Evolutionary conservation across 1,140 invertebrate genomes (phyloP).

Genomic region (Stegodyphus mimosarum): DNA sequence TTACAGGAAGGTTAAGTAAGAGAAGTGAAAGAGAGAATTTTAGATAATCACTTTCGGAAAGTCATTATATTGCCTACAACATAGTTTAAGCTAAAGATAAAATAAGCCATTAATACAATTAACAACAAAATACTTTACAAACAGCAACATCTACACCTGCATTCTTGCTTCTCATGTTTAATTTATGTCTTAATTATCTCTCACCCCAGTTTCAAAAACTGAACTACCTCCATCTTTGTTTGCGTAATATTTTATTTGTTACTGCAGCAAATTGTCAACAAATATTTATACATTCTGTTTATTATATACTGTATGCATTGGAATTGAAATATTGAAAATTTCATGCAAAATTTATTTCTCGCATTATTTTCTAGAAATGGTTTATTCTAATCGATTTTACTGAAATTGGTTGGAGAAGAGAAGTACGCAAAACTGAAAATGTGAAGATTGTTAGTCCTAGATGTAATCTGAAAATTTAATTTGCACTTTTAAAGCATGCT

Average conservation of each 20-base stretch:
- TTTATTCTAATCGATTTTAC: no score
- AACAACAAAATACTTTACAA: slow-evolving; percentile 26
- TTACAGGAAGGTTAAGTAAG: background rate
- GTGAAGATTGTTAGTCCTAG: no score
- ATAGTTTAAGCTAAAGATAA: slow-evolving; percentile 26
- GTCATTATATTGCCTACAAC: background rate
- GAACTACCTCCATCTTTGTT: slow-evolving; percentile 1
- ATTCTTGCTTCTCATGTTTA: slow-evolving; percentile 26
- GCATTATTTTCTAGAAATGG: no score
- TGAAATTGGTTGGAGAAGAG: no score
- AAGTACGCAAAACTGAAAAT: no score
- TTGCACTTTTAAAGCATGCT: no score
- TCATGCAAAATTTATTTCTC: no score
- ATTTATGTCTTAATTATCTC: slow-evolving; percentile 48
- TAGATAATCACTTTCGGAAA: slow-evolving; percentile 26
- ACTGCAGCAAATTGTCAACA: background rate
- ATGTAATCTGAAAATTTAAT: background rate
- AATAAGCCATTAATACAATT: slow-evolving; percentile 25
- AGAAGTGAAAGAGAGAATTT: slow-evolving; percentile 9
- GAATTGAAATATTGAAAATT: no score
- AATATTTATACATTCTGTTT: slow-evolving; percentile 1
- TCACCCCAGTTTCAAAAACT: slow-evolving; percentile 3
- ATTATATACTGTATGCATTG: background rate
- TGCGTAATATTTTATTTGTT: background rate
- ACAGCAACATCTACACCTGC: background rate